A percentile compares a stretch with the other conserved stretches of the same genome.
Evolutionary conservation across 2,797 vertebrate species (phyloP).

Genomic region (Sphenopsis melanotis): DNA sequence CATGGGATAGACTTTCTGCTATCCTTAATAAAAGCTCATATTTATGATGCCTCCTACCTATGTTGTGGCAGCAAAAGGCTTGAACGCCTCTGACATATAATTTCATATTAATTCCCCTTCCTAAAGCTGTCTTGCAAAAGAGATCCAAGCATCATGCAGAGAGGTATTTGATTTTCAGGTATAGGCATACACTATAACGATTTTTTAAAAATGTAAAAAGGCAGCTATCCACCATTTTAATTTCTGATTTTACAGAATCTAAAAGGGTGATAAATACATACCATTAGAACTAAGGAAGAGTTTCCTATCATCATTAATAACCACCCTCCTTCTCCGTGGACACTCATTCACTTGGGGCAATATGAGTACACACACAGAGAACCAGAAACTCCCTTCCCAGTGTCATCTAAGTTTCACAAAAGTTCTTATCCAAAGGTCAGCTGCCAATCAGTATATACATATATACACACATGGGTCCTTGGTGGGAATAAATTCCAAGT

Average conservation of each 20-base stretch:
- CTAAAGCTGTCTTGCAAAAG: neutral
- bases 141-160: neutral
- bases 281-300: neutral
- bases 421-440: constrained; percentile 60
- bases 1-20: neutral
- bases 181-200: neutral
- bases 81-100: neutral
- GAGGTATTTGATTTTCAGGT: neutral
- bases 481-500: constrained; percentile 52
- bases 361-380: neutral
- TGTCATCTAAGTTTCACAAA: constrained; percentile 17
- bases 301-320: neutral
- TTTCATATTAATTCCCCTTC: neutral
- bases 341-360: neutral
- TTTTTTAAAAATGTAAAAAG: neutral
- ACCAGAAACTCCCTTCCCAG: neutral
- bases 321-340: neutral
- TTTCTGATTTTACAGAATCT: neutral
- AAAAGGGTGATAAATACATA: neutral
- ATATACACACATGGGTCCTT: constrained; percentile 25
- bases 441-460: constrained; percentile 30
- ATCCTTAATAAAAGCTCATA: neutral
- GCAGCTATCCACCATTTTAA: neutral
- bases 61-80: neutral
- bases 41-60: neutral